These are phyloP conservation scores for Oxyruncus cristatus DNA, from an alignment of 2,113 vertebrate species.

Conservation along the genomic window DNA sequence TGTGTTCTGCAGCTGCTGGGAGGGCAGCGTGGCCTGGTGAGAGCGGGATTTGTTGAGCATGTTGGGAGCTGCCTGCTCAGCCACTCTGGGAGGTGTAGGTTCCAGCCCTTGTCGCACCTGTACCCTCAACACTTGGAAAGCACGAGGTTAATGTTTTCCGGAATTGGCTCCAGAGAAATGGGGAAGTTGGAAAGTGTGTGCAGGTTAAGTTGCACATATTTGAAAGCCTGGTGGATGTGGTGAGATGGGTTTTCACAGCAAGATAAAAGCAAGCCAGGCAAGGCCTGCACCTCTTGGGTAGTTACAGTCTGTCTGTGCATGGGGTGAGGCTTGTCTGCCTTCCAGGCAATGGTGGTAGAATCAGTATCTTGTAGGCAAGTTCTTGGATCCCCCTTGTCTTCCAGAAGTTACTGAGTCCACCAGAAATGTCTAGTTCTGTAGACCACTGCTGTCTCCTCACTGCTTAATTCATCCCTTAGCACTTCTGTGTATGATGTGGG, in stretches of 20 bases:
- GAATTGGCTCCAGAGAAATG: background rate
- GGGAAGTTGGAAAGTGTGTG: background rate
- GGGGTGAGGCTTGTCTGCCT: background rate
- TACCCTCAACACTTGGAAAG: background rate
- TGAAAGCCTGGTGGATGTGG: fast-evolving
- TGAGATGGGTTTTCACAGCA: background rate
- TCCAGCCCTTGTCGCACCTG: background rate
- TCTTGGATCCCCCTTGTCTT: background rate
- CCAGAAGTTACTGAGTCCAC: background rate
- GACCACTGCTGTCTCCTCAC: background rate
- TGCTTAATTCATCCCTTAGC: background rate
- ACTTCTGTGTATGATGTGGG: background rate
- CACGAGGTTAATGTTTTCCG: background rate
- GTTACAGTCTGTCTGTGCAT: fast-evolving
- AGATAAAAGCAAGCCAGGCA: background rate
- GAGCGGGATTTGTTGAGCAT: background rate
- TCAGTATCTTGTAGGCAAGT: background rate
- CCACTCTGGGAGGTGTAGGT: background rate
- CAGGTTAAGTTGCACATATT: background rate
- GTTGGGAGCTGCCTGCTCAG: background rate
- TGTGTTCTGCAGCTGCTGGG: background rate
- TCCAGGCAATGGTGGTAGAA: background rate
- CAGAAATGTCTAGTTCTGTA: background rate
- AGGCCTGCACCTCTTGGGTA: background rate
- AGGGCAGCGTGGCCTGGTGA: fast-evolving